phyloP scores from a whole-genome alignment of 1,140 invertebrate genomes.

The Diachasmimorpha longicaudata region DNA sequence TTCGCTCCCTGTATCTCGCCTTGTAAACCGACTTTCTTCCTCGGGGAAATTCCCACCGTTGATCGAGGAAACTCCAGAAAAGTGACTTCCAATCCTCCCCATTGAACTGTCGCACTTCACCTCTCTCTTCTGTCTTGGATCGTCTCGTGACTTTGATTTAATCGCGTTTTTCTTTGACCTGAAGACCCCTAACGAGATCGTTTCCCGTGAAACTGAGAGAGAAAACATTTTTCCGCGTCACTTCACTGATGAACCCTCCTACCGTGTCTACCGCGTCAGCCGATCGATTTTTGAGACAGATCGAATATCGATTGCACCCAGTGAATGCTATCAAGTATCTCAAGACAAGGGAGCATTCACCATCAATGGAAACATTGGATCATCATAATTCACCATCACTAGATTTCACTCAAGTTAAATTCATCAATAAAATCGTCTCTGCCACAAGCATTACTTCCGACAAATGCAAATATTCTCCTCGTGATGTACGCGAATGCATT shows the following conservation, averaged over 20 bases:
- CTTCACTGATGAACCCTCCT: not conserved
- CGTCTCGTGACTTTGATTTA: not conserved
- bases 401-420: not conserved
- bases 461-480: not conserved
- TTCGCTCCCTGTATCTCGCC: not conserved
- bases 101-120: not conserved
- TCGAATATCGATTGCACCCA: not conserved
- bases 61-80: constrained; percentile 7
- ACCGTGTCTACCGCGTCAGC: not conserved
- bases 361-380: not conserved
- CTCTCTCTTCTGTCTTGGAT: not conserved
- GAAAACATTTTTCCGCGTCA: not conserved
- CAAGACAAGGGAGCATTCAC: not conserved
- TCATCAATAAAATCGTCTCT: not conserved
- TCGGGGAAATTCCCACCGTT: constrained; percentile 7
- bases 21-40: not conserved
- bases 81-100: not conserved
- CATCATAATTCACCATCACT: not conserved
- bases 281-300: not conserved
- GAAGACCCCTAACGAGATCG: not conserved
- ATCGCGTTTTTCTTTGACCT: not conserved
- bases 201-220: not conserved
- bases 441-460: not conserved
- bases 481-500: not conserved
- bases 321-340: not conserved